A percentile compares a stretch with the other conserved stretches of the same genome.
phyloP scores from a whole-genome alignment of 2,113 vertebrate species.

The Dermatemys mawii region DNA sequence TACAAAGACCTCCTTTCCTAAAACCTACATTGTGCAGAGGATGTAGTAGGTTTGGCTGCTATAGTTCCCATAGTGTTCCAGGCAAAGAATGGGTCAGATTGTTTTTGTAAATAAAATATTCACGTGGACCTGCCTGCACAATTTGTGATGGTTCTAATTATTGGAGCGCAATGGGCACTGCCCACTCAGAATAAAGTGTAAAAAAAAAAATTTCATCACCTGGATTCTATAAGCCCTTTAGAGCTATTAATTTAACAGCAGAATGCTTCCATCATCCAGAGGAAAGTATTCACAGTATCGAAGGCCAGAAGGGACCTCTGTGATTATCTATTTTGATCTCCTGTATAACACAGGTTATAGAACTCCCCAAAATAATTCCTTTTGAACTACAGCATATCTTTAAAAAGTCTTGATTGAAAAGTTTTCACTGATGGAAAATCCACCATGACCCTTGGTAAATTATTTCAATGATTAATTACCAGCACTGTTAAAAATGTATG shows the following conservation, averaged over 20 bases:
- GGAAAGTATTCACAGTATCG: neutral
- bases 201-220: neutral
- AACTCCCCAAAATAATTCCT: neutral
- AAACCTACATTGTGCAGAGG: neutral
- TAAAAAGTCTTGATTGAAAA: neutral
- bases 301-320: neutral
- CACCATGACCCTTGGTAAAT: neutral
- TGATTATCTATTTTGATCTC: neutral
- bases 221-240: neutral
- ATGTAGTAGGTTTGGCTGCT: neutral
- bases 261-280: neutral
- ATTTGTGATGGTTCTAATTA: neutral
- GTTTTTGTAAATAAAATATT: neutral
- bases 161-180: neutral
- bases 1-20: neutral
- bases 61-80: neutral
- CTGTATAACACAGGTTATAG: neutral
- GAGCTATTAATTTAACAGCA: neutral
- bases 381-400: neutral
- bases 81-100: neutral
- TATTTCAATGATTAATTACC: neutral
- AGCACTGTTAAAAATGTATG: neutral
- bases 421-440: neutral
- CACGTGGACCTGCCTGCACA: fast-evolving
- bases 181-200: neutral